Conservation (phyloP, 2,888 invertebrate species). For the Muschampia plurimacula region DNA sequence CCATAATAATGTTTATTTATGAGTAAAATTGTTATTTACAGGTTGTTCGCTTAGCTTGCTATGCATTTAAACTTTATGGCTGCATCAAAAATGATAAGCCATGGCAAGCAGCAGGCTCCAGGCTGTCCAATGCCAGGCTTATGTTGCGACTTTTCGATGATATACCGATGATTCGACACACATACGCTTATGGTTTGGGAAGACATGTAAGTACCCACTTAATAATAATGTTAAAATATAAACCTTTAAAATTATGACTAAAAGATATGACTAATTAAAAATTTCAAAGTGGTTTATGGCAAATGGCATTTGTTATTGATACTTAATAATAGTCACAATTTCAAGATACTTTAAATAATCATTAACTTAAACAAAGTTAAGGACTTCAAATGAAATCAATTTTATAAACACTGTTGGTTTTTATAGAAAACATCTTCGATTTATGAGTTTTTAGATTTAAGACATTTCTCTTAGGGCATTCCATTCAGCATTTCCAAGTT, state of each 20-base stretch:
- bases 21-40: constrained; percentile 52
- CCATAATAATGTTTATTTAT: background rate
- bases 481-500: too few species aligned
- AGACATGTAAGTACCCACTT: constrained; percentile 69
- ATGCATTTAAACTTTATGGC: constrained; percentile 90
- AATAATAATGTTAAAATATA: background rate
- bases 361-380: too few species aligned
- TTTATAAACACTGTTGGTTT: too few species aligned
- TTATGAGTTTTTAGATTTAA: too few species aligned
- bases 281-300: background rate
- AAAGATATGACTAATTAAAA: too few species aligned
- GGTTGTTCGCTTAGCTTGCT: constrained; percentile 92
- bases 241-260: too few species aligned
- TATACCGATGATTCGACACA: constrained; percentile 91
- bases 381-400: too few species aligned
- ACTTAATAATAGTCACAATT: too few species aligned
- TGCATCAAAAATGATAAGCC: constrained; percentile 85
- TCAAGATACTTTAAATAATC: too few species aligned
- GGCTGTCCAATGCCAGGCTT: constrained; percentile 91
- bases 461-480: too few species aligned
- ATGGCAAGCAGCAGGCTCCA: constrained; percentile 87
- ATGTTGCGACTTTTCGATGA: constrained; percentile 94
- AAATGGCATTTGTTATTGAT: background rate
- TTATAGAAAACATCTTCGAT: too few species aligned
- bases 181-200: constrained; percentile 90